Base-by-base conservation (phyloP, 2,113 vertebrate genomes). In the Perca schrenkii region DNA sequence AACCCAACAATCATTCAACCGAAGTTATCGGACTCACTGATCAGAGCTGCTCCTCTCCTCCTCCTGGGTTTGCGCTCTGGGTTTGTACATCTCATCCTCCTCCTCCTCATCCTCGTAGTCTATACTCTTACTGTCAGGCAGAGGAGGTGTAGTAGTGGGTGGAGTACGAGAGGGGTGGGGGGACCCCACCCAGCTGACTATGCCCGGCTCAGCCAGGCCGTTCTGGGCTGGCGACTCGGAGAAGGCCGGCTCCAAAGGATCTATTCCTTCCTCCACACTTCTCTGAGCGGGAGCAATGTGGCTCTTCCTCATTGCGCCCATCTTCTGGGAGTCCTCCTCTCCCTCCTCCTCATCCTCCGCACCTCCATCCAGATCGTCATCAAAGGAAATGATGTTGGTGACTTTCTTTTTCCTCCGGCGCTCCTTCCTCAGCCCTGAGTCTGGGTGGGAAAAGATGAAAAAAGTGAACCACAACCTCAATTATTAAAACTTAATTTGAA, bases 311-410 rank as follows among this genome's bases (percentile, higher is more conserved):
- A 91, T 72, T 1, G 2, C 40, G 0, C 6, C 54, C 28, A 6
- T 65, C 82, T 86, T 91, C 40, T 88, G 80, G 19, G 75, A 67
- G 46, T 89, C 93, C 1, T 94, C 92, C 64, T 94, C 94, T 1
- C 62, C 87, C 22, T 92, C 94, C 62, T 94, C 94, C 52, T 95
- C 95, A 3, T 95, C 96, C n/a, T 97, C 96, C 1, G 96, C 97
- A 2, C 97, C 97, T 8, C 85, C 93, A 0, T 97, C 97, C 63
- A 97, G 95, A 21, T 96, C 95, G 36, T 96, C 95, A 40, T 99
- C 98, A 84, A 99, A 99, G 4, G 97, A 99, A 85, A 99, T 99
- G 8, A 99, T 99, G 92, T 98, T 97, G 69, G 98, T 97, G 93
- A 99, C 94, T 90, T 97, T 98, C 92, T 99, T 99, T 92, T 96